These are phyloP conservation scores for Tauraco hartlaubi DNA, from an alignment of 2,797 vertebrate species.

Conservation along the genomic window DNA sequence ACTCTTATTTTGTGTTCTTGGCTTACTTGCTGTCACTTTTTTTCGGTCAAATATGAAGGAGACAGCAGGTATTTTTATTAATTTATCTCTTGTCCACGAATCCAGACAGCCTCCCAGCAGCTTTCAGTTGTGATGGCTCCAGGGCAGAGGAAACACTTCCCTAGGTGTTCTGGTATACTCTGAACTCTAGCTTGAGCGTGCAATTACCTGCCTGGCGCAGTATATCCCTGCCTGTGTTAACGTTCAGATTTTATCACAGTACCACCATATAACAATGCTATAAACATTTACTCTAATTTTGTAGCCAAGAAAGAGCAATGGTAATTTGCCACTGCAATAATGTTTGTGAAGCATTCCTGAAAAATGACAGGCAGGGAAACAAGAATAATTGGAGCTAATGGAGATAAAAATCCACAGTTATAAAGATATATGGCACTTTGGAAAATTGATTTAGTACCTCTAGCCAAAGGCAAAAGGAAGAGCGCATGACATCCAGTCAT, in stretches of 20 bases:
- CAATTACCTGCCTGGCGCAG: background rate
- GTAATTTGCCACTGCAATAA: constrained; percentile 32
- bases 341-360: constrained; percentile 29
- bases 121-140: background rate
- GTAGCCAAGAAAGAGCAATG: background rate
- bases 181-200: background rate
- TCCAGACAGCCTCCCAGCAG: background rate
- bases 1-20: background rate
- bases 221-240: background rate
- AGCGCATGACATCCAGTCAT: background rate
- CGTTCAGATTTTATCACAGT: background rate
- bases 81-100: background rate
- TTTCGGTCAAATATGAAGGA: background rate
- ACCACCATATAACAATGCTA: background rate
- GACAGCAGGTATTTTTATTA: background rate
- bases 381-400: constrained; percentile 58
- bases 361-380: constrained; percentile 43
- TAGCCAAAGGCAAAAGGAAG: constrained; percentile 7
- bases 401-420: constrained; percentile 33
- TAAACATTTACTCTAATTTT: constrained; percentile 20
- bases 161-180: background rate
- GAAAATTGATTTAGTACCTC: constrained; percentile 50
- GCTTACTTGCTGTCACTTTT: background rate
- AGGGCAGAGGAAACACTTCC: background rate
- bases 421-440: constrained; percentile 39